Evolutionary conservation across 2,888 invertebrate species (phyloP).

Genomic region (Sericinus montela): DNA sequence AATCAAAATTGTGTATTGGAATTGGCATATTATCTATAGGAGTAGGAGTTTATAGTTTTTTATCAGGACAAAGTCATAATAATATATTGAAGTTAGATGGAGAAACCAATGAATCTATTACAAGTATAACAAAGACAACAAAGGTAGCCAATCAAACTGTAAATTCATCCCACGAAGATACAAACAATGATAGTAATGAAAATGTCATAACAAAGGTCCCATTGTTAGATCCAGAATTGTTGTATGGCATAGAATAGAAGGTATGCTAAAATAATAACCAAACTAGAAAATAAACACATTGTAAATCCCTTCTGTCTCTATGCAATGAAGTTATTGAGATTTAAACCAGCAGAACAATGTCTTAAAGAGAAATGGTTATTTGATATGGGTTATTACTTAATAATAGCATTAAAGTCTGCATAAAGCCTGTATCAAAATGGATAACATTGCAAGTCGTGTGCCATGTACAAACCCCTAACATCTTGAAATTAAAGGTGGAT

Average conservation of each 20-base stretch:
- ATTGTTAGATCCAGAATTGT: slow-evolving; percentile 55
- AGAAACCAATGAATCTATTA: slow-evolving; percentile 73
- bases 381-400: slow-evolving; percentile 82
- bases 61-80: slow-evolving; percentile 51
- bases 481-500: slow-evolving; percentile 81
- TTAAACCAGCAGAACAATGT: slow-evolving; percentile 77
- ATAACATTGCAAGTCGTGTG: slow-evolving; percentile 78
- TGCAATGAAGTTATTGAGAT: slow-evolving; percentile 79
- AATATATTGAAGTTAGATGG: slow-evolving; percentile 64
- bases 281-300: slow-evolving; percentile 66
- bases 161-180: slow-evolving; percentile 28
- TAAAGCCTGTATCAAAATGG: slow-evolving; percentile 80
- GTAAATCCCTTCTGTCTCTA: slow-evolving; percentile 74
- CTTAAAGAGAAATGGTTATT: slow-evolving; percentile 72
- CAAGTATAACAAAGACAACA: slow-evolving; percentile 50
- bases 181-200: slow-evolving; percentile 27
- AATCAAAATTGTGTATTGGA: slow-evolving; percentile 78
- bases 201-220: slow-evolving; percentile 39
- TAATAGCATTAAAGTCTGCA: slow-evolving; percentile 84
- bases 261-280: slow-evolving; percentile 65
- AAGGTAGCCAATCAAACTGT: slow-evolving; percentile 46
- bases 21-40: slow-evolving; percentile 80
- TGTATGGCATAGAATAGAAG: slow-evolving; percentile 56
- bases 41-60: slow-evolving; percentile 80
- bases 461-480: slow-evolving; percentile 73